phyloP scores from a whole-genome alignment of 2,113 vertebrate species.

The Grammomys dolichurus region DNA sequence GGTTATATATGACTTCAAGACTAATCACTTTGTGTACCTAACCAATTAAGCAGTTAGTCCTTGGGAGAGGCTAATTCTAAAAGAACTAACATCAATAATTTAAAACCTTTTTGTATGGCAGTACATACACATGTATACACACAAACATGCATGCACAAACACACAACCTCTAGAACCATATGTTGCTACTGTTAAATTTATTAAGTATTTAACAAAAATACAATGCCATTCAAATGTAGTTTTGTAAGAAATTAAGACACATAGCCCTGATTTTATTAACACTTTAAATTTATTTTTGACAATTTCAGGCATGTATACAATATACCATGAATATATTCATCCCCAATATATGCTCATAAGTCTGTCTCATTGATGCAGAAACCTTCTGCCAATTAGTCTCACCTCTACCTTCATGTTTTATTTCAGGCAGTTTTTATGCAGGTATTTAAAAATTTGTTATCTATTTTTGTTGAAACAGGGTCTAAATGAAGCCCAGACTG shows the following conservation, averaged over 20 bases:
- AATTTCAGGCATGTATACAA: not conserved
- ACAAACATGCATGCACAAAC: not conserved
- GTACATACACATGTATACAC: not conserved
- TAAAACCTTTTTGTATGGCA: not conserved
- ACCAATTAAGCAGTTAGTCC: not conserved
- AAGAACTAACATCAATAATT: not conserved
- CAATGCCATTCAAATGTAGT: not conserved
- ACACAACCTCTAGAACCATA: not conserved
- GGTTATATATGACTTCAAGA: not conserved
- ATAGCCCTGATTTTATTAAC: not conserved
- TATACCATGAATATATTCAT: not conserved
- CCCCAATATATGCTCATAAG: not conserved
- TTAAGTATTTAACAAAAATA: not conserved
- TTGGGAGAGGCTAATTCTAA: not conserved
- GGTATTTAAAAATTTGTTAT: not conserved
- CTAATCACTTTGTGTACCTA: not conserved
- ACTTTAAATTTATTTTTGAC: not conserved
- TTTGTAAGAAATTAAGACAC: not conserved
- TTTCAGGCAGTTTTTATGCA: not conserved
- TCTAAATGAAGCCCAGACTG: not conserved
- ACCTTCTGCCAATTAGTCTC: not conserved
- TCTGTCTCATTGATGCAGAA: not conserved
- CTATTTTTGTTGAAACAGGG: not conserved
- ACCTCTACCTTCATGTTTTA: not conserved
- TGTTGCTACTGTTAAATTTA: not conserved